A percentile compares a stretch with the other conserved stretches of the same genome.
These are phyloP conservation scores for Spatulosminthurus flaviceps DNA, from an alignment of 2,888 invertebrate genomes.

Conservation along the genomic window DNA sequence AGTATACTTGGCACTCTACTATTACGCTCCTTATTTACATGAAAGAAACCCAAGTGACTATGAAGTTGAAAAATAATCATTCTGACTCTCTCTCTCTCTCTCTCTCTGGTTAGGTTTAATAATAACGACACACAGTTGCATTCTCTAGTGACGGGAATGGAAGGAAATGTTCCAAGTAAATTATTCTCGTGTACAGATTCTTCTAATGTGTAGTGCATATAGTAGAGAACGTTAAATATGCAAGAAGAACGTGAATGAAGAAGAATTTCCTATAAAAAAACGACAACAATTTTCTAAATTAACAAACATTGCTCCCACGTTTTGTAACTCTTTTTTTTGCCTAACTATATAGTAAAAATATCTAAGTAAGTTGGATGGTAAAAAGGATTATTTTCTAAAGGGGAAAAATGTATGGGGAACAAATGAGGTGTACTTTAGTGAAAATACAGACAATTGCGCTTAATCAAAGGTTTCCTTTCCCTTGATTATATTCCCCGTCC, in stretches of 20 bases:
- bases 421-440: constrained; percentile 4
- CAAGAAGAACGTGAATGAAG: no score
- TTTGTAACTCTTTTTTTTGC: not conserved
- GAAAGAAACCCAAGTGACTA: no score
- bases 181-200: no score
- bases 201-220: no score
- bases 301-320: constrained; percentile 2
- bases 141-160: no score
- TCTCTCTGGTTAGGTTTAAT: not conserved
- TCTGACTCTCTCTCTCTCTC: no score
- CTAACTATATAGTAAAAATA: not conserved
- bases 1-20: no score
- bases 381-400: no score
- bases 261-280: no score
- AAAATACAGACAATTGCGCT: not conserved
- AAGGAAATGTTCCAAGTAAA: no score
- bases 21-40: no score
- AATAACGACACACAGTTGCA: not conserved
- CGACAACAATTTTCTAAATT: not conserved
- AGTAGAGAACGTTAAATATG: no score
- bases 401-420: not conserved
- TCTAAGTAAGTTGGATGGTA: not conserved
- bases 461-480: constrained; percentile 12
- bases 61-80: not conserved
- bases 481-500: not conserved